phyloP scores from a whole-genome alignment of 53 echinoderm and acorn worm genomes.

The Apostichopus leukothele region DNA sequence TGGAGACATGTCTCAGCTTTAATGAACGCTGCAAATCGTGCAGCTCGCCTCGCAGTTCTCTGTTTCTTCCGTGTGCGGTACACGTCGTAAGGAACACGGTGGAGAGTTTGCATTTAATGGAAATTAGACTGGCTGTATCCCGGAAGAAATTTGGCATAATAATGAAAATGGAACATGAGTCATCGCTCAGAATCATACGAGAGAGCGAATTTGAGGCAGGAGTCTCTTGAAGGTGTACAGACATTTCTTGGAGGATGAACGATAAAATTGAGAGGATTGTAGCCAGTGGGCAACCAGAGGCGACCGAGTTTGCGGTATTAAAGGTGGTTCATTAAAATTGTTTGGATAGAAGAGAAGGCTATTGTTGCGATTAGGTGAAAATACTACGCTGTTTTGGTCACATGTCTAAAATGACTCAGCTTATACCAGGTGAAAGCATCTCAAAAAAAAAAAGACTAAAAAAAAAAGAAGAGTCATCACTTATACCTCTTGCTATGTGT shows the following conservation, averaged over 20 bases:
- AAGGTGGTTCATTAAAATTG: background rate
- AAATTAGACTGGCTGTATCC: background rate
- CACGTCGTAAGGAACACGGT: background rate
- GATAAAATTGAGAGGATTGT: background rate
- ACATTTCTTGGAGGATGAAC: background rate
- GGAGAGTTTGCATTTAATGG: constrained; percentile 9
- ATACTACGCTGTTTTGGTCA: background rate
- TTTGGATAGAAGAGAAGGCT: background rate
- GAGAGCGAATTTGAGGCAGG: background rate
- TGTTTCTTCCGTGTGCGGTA: background rate
- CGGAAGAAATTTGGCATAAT: constrained; percentile 23
- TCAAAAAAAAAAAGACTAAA: no score
- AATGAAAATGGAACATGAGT: background rate
- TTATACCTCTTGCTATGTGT: no score
- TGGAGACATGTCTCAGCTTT: background rate
- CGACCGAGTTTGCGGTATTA: background rate
- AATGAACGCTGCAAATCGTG: background rate
- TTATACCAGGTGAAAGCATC: background rate
- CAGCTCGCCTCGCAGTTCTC: background rate
- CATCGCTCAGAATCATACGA: background rate
- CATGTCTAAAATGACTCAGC: background rate
- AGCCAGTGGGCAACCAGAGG: background rate
- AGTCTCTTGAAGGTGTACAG: no score
- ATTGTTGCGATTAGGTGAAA: background rate
- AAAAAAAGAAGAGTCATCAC: no score